phyloP scores from a whole-genome alignment of 2,113 vertebrate genomes.

The Poecile atricapillus region DNA sequence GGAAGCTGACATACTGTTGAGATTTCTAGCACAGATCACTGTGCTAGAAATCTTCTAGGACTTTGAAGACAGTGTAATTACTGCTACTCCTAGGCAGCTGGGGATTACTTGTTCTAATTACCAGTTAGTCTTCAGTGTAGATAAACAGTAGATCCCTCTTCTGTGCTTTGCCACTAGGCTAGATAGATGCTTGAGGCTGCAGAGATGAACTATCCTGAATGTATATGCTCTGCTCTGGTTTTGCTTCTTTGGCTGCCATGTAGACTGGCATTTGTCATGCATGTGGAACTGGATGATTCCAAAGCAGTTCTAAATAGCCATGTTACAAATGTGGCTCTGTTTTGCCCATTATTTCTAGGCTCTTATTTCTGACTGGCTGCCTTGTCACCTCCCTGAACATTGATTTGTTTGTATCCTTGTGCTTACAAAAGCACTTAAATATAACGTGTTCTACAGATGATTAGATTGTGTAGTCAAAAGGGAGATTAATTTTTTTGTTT shows the following conservation, averaged over 20 bases:
- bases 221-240: background rate
- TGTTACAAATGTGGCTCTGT: background rate
- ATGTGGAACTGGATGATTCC: background rate
- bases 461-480: background rate
- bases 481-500: background rate
- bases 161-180: background rate
- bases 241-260: background rate
- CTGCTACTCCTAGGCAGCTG: background rate
- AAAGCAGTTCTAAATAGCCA: background rate
- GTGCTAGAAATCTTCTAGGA: background rate
- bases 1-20: background rate
- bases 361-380: background rate
- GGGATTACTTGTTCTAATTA: background rate
- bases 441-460: background rate
- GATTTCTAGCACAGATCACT: background rate
- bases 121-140: background rate
- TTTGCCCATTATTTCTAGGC: background rate
- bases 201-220: background rate
- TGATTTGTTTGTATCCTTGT: background rate
- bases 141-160: background rate
- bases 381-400: background rate
- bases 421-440: background rate
- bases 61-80: background rate
- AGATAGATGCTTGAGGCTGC: background rate
- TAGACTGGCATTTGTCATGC: background rate